phyloP scores from a whole-genome alignment of 2,113 vertebrate genomes.

The Pygoscelis adeliae region DNA sequence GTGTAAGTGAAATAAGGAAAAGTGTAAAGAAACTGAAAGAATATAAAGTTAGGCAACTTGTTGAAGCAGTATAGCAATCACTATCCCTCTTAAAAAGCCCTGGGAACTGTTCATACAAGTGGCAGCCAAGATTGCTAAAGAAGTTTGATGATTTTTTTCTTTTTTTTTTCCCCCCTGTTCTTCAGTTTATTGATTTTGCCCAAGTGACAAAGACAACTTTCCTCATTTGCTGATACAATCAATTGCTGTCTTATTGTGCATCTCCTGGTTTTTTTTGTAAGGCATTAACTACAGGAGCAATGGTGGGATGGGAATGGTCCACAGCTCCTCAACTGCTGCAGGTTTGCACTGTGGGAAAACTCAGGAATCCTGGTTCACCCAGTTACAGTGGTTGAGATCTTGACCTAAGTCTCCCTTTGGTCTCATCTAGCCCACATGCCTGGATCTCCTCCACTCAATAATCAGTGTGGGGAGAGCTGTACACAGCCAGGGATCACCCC shows the following conservation, averaged over 20 bases:
- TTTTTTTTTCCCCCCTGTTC: not conserved
- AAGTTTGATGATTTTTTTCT: not conserved
- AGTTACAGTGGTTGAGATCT: not conserved
- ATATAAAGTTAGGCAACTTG: not conserved
- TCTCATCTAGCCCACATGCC: not conserved
- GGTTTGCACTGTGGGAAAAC: not conserved
- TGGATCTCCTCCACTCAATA: not conserved
- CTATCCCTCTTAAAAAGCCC: not conserved
- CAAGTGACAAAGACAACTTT: not conserved
- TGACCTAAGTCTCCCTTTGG: not conserved
- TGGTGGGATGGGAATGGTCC: not conserved
- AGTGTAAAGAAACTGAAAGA: not conserved
- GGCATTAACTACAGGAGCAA: not conserved
- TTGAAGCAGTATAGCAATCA: not conserved
- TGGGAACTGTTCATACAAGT: not conserved
- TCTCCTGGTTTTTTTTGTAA: not conserved
- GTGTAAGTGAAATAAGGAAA: not conserved
- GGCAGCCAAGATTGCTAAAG: not conserved
- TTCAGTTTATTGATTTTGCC: not conserved
- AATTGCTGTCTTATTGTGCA: not conserved
- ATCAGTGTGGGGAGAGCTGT: not conserved
- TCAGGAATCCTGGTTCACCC: not conserved
- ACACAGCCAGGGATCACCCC: not conserved
- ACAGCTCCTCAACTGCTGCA: not conserved
- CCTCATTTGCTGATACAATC: not conserved